A percentile compares a stretch with the other conserved stretches of the same genome.
phyloP scores from a whole-genome alignment of 2,797 vertebrate genomes.

The Monodelphis domestica region DNA sequence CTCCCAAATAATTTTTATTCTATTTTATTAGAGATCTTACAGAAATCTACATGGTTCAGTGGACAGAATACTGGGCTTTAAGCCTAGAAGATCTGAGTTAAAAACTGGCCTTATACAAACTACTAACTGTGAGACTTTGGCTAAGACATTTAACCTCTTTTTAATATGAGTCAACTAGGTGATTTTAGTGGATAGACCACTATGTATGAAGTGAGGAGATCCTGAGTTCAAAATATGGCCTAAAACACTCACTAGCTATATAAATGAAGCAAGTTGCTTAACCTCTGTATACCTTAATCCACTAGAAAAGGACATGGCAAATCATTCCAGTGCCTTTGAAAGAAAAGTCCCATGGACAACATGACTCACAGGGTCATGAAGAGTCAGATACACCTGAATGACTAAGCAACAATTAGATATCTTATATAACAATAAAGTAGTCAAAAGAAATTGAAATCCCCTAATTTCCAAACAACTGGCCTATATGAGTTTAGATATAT shows the following conservation, averaged over 20 bases:
- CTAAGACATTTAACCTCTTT: too few species aligned
- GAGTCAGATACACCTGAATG: not conserved
- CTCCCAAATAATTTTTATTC: not conserved
- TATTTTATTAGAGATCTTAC: not conserved
- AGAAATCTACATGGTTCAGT: too few species aligned
- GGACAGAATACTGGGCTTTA: too few species aligned
- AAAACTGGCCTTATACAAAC: too few species aligned
- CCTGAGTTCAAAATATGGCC: not conserved
- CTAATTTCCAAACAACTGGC: not conserved
- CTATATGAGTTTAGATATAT: not conserved
- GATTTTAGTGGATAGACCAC: not conserved
- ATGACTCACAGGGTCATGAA: not conserved
- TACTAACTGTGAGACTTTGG: too few species aligned
- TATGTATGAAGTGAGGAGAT: not conserved
- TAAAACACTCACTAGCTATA: not conserved
- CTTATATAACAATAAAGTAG: not conserved
- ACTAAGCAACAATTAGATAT: not conserved
- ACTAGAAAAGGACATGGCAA: not conserved
- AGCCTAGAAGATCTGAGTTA: too few species aligned
- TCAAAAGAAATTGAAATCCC: not conserved
- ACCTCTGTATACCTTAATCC: not conserved
- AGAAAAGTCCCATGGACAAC: not conserved
- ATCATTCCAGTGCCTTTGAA: not conserved
- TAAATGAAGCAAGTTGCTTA: not conserved
- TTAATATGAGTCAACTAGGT: not conserved